Percentiles rank a stretch among this genome's conserved stretches.
Conservation (phyloP, 2,797 vertebrate genomes). For the Myotis findleyi region DNA sequence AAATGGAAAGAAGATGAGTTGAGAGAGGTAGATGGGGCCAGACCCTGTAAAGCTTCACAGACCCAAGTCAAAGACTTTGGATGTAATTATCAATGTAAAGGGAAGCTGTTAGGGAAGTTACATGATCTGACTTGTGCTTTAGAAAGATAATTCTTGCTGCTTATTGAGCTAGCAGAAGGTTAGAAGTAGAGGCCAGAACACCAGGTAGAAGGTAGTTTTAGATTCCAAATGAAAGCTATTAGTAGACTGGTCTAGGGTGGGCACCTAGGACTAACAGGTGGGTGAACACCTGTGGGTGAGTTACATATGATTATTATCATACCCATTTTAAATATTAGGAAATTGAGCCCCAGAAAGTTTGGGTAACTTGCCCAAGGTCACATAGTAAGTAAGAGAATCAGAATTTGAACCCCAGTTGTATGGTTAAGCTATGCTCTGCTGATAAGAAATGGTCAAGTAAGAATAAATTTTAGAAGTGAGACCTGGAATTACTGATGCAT, state of each 20-base stretch:
- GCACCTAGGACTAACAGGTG: neutral
- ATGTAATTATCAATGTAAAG: neutral
- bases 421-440: neutral
- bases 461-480: conserved; percentile 16
- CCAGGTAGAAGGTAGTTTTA: neutral
- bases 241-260: neutral
- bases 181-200: neutral
- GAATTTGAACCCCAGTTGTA: neutral
- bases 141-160: neutral
- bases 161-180: neutral
- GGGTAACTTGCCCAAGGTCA: neutral
- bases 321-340: conserved; percentile 9
- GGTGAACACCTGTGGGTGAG: neutral
- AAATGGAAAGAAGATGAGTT: neutral
- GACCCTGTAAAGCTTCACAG: neutral
- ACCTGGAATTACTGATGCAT: neutral
- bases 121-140: neutral
- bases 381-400: neutral
- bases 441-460: neutral
- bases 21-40: neutral
- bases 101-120: neutral
- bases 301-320: neutral
- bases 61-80: neutral
- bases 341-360: neutral
- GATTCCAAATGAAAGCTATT: neutral